Evolutionary conservation across 2,888 invertebrate species (phyloP), one percentile per base, ranked within the genome.

Genomic region (Operophtera brumata): DNA sequence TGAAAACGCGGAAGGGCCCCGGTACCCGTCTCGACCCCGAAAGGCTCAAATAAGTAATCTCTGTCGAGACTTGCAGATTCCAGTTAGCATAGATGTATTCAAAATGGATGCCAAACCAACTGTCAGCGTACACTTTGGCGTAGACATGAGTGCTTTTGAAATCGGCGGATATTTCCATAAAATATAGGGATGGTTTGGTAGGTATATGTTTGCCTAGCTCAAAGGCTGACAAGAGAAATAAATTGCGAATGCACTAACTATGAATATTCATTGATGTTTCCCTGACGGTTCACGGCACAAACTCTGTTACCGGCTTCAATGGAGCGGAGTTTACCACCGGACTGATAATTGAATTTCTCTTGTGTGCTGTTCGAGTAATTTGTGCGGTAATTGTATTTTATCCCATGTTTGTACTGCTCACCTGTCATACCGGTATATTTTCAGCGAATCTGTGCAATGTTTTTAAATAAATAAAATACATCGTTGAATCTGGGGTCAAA

Each of bases 261-360:
- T 69, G 67, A 74, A 75, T 79, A 78, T 78, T 75, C 75, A 74
- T 65, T 59, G 68, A 65, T 57, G 64, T 67, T 62, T 59, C 57
- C 58, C 59, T 49, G 61, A 49, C 65, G 60, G 65, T 62, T 66
- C 67, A 62, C 54, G 64, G 60, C 59, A 53, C 62, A 69, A 71
- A 72, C 64, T 71, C 61, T 46, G 70, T 77, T 77, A 73, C 67
- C 68, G 20, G 62, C 67, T 67, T 73, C 66, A 69, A 73, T 70
- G 64, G 58, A 61, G 54, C 51, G 57, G 63, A 65, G 64, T 66
- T 65, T 60, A 66, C 61, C 57, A 62, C 62, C 39, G 57, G 61
- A 66, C 66, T 66, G 65, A 70, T 73, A 70, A 71, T 57, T 51
- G 57, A 59, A 62, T 67, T 71, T 62, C 57, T 57, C 59, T 64